Evolutionary conservation across 2,113 vertebrate genomes (phyloP).

Genomic region (Thunnus maccoyii): DNA sequence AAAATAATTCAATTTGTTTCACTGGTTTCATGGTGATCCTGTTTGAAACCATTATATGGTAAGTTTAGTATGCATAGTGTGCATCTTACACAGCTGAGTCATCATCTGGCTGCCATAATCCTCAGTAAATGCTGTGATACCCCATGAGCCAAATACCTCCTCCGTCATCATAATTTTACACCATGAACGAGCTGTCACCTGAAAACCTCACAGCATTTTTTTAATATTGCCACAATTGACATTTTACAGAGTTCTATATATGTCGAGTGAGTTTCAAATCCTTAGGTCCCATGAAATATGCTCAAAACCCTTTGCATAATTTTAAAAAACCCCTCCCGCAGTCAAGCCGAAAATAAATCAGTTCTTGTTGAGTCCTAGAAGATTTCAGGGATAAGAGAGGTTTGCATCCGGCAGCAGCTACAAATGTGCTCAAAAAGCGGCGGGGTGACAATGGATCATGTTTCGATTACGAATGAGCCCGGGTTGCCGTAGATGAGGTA

Average conservation of each 20-base stretch:
- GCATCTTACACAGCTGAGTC: conserved; percentile 24
- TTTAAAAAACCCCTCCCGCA: conserved; percentile 13
- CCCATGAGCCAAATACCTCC: conserved; percentile 7
- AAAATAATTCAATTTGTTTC: conserved; percentile 6
- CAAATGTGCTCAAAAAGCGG: conserved; percentile 40
- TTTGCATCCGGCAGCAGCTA: conserved; percentile 31
- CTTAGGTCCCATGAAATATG: conserved; percentile 18
- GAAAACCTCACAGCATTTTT: conserved; percentile 25
- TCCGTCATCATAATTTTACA: conserved; percentile 30
- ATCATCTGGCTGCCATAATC: conserved; percentile 25
- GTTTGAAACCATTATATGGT: conserved; percentile 1
- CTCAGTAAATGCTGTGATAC: conserved; percentile 33
- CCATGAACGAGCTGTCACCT: conserved; percentile 22
- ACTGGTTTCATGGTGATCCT: conserved; percentile 7
- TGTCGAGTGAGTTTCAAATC: conserved; percentile 18
- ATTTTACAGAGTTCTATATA: conserved; percentile 34
- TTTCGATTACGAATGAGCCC: conserved; percentile 57
- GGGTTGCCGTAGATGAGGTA: conserved; percentile 52
- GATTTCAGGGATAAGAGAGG: conserved; percentile 43
- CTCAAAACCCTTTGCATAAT: conserved; percentile 45
- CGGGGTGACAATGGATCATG: conserved; percentile 59
- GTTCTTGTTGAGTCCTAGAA: conserved; percentile 55
- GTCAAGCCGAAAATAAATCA: conserved; percentile 50
- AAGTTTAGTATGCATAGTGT: not conserved
- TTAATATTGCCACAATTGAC: conserved; percentile 21